Conservation (phyloP, 2,888 invertebrate genomes). For the Aspidapion aeneum region DNA sequence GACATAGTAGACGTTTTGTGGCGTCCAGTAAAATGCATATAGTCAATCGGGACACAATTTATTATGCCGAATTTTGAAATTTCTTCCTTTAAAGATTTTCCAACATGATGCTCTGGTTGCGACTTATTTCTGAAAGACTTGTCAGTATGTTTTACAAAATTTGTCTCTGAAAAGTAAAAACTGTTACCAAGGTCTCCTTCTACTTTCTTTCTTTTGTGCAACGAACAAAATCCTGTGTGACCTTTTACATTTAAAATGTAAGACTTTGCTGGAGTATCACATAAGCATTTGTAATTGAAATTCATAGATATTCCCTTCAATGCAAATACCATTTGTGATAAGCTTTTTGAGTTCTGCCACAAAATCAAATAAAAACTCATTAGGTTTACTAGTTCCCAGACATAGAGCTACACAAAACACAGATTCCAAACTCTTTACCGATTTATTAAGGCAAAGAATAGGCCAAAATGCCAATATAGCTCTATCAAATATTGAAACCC, state of each 20-base stretch:
- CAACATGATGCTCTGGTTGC: slow-evolving; percentile 14
- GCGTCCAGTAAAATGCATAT: slow-evolving; percentile 17
- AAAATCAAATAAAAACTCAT: slow-evolving; percentile 17
- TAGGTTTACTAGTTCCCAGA: slow-evolving; percentile 12
- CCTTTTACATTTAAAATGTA: slow-evolving; percentile 5
- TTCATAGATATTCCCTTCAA: slow-evolving; percentile 7
- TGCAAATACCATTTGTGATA: slow-evolving; percentile 12
- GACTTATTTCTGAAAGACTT: slow-evolving; percentile 9
- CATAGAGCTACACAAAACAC: slow-evolving; percentile 13
- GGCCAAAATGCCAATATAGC: slow-evolving; percentile 9
- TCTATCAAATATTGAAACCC: slow-evolving; percentile 13
- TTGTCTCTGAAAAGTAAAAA: slow-evolving; percentile 11
- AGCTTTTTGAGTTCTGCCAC: slow-evolving; percentile 12
- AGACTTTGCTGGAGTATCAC: slow-evolving; percentile 17
- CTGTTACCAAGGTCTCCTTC: slow-evolving; percentile 14
- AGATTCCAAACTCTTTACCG: slow-evolving; percentile 6
- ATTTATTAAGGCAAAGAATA: slow-evolving; percentile 12
- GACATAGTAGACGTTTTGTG: slow-evolving; percentile 4
- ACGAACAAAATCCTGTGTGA: slow-evolving; percentile 15
- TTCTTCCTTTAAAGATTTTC: slow-evolving; percentile 8
- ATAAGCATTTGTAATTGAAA: slow-evolving; percentile 12
- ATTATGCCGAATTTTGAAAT: slow-evolving; percentile 14
- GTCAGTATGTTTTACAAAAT: slow-evolving; percentile 9
- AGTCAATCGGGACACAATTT: slow-evolving; percentile 13
- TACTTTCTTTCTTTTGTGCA: too few species aligned